Conservation (phyloP, 2,797 vertebrate species). For the Salmo trutta region DNA sequence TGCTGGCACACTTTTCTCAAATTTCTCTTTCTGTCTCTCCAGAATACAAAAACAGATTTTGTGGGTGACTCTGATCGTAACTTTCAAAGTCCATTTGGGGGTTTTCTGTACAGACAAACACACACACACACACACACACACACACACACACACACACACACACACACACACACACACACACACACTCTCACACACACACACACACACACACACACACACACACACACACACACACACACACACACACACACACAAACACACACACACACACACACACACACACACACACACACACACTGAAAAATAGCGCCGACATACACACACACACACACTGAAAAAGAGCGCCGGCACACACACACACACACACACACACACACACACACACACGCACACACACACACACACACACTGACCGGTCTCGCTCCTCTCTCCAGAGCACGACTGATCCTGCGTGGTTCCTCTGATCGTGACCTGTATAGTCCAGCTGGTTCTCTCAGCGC, state of each 20-base stretch:
- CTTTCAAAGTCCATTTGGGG: not conserved
- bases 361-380: no score
- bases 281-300: no score
- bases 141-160: no score
- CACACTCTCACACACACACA: not conserved
- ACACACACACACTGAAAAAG: no score
- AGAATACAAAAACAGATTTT: not conserved
- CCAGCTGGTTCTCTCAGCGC: slow-evolving; percentile 77
- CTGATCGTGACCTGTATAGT: slow-evolving; percentile 80
- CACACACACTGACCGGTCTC: slow-evolving; percentile 7
- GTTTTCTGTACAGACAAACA: not conserved
- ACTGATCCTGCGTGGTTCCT: slow-evolving; percentile 86
- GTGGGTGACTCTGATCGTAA: not conserved
- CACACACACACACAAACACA: not conserved
- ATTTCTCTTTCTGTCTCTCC: not conserved
- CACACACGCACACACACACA: not conserved
- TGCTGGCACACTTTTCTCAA: not conserved
- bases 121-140: no score
- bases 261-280: no score
- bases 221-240: not conserved
- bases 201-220: not conserved
- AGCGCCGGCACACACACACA: not conserved
- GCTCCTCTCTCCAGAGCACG: slow-evolving; percentile 77
- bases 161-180: not conserved
- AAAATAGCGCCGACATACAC: no score